Conservation (phyloP, 2,888 invertebrate species). For the Oegoconia quadripuncta region DNA sequence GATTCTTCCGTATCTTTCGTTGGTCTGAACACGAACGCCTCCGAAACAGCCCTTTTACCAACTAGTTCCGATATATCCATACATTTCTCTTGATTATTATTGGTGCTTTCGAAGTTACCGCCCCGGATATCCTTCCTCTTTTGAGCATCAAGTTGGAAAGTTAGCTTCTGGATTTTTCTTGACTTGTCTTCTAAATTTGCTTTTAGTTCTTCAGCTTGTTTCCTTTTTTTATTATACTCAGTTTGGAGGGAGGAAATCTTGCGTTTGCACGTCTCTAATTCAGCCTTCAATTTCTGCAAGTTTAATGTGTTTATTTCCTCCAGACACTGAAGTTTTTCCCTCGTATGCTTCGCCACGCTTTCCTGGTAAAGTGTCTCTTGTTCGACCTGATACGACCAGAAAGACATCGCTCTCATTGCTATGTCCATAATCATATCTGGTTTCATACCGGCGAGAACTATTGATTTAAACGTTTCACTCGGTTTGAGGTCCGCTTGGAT, state of each 20-base stretch:
- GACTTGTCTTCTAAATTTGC: conserved; percentile 64
- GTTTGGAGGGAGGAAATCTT: conserved; percentile 61
- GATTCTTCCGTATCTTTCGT: conserved; percentile 52
- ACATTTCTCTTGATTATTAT: conserved; percentile 50
- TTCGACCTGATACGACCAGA: conserved; percentile 76
- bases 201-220: conserved; percentile 64
- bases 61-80: conserved; percentile 68
- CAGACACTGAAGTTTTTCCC: conserved; percentile 65
- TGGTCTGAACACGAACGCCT: conserved; percentile 62
- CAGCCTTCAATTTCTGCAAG: conserved; percentile 66
- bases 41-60: conserved; percentile 49
- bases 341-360: conserved; percentile 63
- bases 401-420: conserved; percentile 76
- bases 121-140: conserved; percentile 60
- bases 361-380: conserved; percentile 74
- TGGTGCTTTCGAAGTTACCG: conserved; percentile 40
- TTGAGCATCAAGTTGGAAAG: conserved; percentile 63
- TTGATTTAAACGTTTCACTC: conserved; percentile 73
- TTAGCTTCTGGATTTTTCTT: conserved; percentile 67
- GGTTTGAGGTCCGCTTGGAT: conserved; percentile 74
- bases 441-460: conserved; percentile 73
- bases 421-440: conserved; percentile 77
- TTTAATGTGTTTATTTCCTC: conserved; percentile 68
- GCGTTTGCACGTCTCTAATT: conserved; percentile 67
- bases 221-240: conserved; percentile 64